Conservation (phyloP, 92 coral and sea anemone species). For the Bergia puertoricense region DNA sequence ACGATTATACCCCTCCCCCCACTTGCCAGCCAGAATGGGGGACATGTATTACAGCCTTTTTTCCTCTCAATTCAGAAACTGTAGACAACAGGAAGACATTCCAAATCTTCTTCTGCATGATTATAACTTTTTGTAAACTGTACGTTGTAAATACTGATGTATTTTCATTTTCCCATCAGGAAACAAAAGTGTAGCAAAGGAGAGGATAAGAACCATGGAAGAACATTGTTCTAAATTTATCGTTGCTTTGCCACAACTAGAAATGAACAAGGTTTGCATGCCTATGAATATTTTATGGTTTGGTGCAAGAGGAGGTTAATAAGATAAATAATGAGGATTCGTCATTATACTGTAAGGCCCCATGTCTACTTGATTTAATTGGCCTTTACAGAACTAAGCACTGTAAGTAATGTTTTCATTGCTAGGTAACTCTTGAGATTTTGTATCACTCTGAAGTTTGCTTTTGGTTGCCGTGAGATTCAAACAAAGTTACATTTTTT, state of each 20-base stretch:
- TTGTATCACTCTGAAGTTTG: background rate
- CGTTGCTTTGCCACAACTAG: background rate
- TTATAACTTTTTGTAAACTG: background rate
- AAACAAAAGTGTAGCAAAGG: no score
- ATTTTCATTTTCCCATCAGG: background rate
- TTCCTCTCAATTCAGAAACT: no score
- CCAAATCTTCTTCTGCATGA: background rate
- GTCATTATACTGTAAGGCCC: background rate
- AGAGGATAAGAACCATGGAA: background rate
- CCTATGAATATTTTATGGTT: constrained; percentile 5
- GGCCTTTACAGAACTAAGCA: background rate
- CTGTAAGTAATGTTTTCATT: no score
- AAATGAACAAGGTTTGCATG: constrained; percentile 20
- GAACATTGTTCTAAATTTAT: constrained; percentile 1
- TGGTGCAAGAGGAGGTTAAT: background rate
- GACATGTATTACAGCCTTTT: no score
- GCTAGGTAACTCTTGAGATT: background rate
- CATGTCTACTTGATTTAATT: no score
- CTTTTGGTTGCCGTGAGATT: background rate
- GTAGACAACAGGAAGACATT: no score
- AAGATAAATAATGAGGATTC: background rate
- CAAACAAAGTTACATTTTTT: background rate
- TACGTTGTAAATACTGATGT: background rate
- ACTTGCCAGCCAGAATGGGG: no score
- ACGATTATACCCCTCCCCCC: no score